Evolutionary conservation across 2,888 invertebrate genomes (phyloP), one percentile per base, ranked within the genome.

Genomic region (Spisula solida): DNA sequence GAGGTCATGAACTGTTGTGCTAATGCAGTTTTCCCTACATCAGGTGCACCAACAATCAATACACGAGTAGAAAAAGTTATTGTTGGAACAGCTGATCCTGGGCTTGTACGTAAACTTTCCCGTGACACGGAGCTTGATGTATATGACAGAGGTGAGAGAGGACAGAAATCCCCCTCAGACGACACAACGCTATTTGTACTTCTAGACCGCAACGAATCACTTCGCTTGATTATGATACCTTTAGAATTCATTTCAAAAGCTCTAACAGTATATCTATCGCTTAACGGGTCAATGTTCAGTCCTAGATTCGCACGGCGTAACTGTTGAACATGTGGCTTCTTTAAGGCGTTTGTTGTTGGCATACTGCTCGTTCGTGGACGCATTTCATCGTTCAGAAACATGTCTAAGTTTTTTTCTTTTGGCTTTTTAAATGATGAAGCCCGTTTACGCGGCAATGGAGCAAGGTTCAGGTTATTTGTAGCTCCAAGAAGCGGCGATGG

Each of bases 211-310:
- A 99, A 97, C 12, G 99, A 99, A 97, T 99, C 99, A 0, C 99
- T 99, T 81, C 99, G 97, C 97, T 99, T 99, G 90, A 99, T 98
- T 81, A 99, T 98, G 80, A 99, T 98, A 25, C 99, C 99, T 96
- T 98, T 98, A 96, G 98, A 98, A 48, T 99, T 99, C 95, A 99
- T 99, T 95, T 98, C 98, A 97, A 99, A 99, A 97, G 99, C 99
- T 93, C 99, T 97, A 93, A 99, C 97, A 91, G 99, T 97, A 96
- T 99, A 99, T 96, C 95, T 88, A 66, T 94, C 94, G 20, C 94
- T 94, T 25, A 75, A 25, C 16, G 88, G 83, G n/a, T 93, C 92
- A 34, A 91, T 87, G 41, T 91, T 91, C 6, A 91, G 87, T 20
- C 89, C 88, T 0, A 94, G 91, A 0, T 5, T 41, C 41, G 41